Percentiles rank a stretch among this genome's conserved stretches.
These are phyloP conservation scores for Megalops atlanticus DNA, from an alignment of 2,113 vertebrate species.

Conservation along the genomic window DNA sequence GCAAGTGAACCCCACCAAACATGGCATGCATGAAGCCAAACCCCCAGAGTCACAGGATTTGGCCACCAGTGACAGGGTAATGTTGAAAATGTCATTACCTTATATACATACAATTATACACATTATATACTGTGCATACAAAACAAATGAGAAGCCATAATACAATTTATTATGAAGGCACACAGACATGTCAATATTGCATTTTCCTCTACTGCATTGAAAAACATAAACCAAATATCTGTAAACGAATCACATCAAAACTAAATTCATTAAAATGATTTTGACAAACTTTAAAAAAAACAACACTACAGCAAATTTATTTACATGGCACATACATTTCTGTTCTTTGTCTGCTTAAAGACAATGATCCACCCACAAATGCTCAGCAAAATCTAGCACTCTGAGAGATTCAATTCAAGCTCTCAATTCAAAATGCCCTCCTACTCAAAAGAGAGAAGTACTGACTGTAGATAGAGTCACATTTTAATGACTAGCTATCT, in stretches of 20 bases:
- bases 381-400: neutral
- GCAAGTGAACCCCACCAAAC: neutral
- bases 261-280: neutral
- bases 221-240: neutral
- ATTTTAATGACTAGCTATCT: neutral
- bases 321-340: neutral
- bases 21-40: neutral
- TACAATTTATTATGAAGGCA: neutral
- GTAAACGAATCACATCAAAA: neutral
- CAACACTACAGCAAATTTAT: neutral
- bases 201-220: neutral
- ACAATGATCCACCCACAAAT: conserved; percentile 17
- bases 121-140: too few relatives aligned
- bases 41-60: neutral
- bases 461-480: neutral
- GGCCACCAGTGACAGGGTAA: neutral
- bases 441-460: neutral
- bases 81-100: neutral
- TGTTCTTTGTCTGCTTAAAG: neutral
- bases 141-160: too few relatives aligned
- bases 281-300: neutral
- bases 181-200: neutral
- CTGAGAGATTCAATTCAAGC: conserved; percentile 9
- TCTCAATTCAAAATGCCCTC: conserved; percentile 7
- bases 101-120: neutral